phyloP scores from a whole-genome alignment of 2,888 invertebrate genomes.

The Ephialtes manifestator region DNA sequence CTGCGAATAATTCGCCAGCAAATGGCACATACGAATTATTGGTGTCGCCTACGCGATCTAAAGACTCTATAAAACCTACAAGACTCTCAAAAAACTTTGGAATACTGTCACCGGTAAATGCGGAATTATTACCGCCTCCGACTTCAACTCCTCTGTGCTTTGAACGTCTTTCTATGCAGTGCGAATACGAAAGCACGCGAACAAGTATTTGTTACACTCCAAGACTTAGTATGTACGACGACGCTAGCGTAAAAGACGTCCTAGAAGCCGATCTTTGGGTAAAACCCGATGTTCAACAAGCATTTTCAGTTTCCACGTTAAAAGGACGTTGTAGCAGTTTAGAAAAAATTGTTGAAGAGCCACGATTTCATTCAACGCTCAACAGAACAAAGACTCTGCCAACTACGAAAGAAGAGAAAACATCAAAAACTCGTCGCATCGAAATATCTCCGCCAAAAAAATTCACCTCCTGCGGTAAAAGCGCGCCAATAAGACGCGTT shows the following conservation, averaged over 20 bases:
- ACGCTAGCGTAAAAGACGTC: conserved; percentile 77
- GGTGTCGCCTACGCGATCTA: conserved; percentile 67
- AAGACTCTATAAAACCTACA: conserved; percentile 66
- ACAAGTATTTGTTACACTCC: conserved; percentile 11
- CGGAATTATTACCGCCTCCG: neutral
- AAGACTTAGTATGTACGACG: conserved; percentile 65
- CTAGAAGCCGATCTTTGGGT: conserved; percentile 81
- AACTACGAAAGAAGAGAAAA: conserved; percentile 21
- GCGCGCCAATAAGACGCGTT: conserved; percentile 67
- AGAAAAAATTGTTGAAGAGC: conserved; percentile 50
- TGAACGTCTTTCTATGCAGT: conserved; percentile 13
- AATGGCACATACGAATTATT: conserved; percentile 73
- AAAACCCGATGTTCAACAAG: conserved; percentile 66
- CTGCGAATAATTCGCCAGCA: conserved; percentile 50
- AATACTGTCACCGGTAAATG: neutral
- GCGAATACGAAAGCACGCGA: conserved; percentile 13
- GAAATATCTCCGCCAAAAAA: conserved; percentile 77
- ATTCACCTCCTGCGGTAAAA: conserved; percentile 12
- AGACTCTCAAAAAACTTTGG: conserved; percentile 72
- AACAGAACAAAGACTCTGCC: conserved; percentile 3
- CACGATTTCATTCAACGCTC: neutral
- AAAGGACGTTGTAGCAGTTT: conserved; percentile 44
- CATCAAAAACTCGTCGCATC: conserved; percentile 66
- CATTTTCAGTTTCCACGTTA: conserved; percentile 35
- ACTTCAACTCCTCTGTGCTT: conserved; percentile 67